Evolutionary conservation across 2,888 invertebrate species (phyloP), one percentile per base, ranked within the genome.

Genomic region (Lathronympha strigana): DNA sequence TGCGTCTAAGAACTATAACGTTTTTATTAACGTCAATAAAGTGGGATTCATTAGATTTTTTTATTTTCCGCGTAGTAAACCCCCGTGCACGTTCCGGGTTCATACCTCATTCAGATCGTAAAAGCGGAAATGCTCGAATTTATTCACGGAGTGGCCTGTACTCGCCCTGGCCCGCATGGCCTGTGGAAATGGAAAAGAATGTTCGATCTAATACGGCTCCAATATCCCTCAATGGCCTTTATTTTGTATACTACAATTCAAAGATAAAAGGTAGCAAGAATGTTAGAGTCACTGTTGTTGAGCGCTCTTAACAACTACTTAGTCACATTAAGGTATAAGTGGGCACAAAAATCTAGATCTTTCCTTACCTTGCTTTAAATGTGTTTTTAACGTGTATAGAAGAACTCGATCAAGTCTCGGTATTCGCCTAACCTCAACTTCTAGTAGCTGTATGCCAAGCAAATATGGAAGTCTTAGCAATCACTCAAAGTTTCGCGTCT

Each of bases 31-130:
- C 66, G 54, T 25, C 66, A 47, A 66, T 66, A 61, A 66, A 66
- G 60, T 47, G 54, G 53, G 53, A 54, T 61, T 61, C 60, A 61
- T 66, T 61, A 61, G 54, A 54, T 66, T 66, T 66, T 40, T 66
- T 66, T 66, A 66, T 61, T 61, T 66, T 66, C 61, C 66, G 60
- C 66, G 61, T 61, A 66, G 60, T 61, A 66, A 66, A 66, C 54
- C 66, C 49, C 54, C 38, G 19, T 54, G 66, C 66, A 66, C 60
- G 66, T 54, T 61, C 66, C 66, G 66, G 54, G 51, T 66, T 66
- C 66, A 66, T 66, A 66, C 66, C 61, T 66, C 66, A 66, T 66
- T 66, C 66, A 61, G 66, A 38, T 61, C 66, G 66, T 66, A 66
- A 66, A 66, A 66, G 60, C 54, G 64, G 60, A 60, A 66, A 61